Evolutionary conservation across 2,888 invertebrate genomes (phyloP).

Genomic region (Mythimna lalbum): DNA sequence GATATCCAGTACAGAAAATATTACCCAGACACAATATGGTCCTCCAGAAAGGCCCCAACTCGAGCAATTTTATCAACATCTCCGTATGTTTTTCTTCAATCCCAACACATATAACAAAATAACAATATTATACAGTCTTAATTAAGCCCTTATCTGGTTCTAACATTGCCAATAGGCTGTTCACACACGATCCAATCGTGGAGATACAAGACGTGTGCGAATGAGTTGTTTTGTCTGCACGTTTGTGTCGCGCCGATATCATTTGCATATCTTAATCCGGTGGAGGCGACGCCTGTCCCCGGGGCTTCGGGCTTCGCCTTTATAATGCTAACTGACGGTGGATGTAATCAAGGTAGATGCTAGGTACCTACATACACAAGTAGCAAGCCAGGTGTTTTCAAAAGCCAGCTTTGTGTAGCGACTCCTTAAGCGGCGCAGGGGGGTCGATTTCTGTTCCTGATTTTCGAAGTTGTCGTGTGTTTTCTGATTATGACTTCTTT

Average conservation of each 20-base stretch:
- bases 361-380: slow-evolving; percentile 14
- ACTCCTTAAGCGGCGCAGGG: slow-evolving; percentile 30
- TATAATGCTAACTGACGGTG: slow-evolving; percentile 63
- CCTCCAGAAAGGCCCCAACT: not conserved
- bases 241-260: slow-evolving; percentile 65
- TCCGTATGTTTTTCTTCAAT: slow-evolving; percentile 34
- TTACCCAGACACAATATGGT: not conserved
- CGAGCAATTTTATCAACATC: not conserved
- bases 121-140: slow-evolving; percentile 55
- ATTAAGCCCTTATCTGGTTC: slow-evolving; percentile 57
- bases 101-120: slow-evolving; percentile 21
- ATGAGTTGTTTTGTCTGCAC: slow-evolving; percentile 67
- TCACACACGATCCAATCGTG: slow-evolving; percentile 62
- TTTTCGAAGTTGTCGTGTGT: slow-evolving; percentile 26
- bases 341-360: slow-evolving; percentile 45
- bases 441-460: slow-evolving; percentile 33
- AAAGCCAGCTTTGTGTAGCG: slow-evolving; percentile 48
- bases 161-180: slow-evolving; percentile 58
- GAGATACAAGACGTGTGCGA: slow-evolving; percentile 62
- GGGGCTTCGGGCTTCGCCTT: slow-evolving; percentile 63
- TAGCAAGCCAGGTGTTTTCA: slow-evolving; percentile 44
- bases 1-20: not conserved
- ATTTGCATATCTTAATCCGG: slow-evolving; percentile 79
- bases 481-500: slow-evolving; percentile 52
- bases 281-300: slow-evolving; percentile 62